These are phyloP conservation scores for Suncus etruscus DNA, from an alignment of 2,113 vertebrate genomes.

Conservation along the genomic window DNA sequence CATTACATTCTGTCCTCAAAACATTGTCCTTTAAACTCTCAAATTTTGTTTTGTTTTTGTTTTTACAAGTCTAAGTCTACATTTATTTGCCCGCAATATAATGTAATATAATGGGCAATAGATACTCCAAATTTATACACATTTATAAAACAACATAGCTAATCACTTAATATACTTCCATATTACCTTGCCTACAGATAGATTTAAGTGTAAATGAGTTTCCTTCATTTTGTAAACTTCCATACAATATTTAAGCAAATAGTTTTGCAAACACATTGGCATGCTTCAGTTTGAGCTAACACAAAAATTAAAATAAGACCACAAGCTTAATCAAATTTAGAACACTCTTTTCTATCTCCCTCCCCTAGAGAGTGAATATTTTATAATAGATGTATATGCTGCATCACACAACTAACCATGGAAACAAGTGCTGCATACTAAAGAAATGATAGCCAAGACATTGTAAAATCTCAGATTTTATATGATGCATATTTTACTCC, in stretches of 20 bases:
- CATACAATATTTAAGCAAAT: conserved; percentile 85
- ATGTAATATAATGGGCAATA: conserved; percentile 87
- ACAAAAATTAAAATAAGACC: conserved; percentile 75
- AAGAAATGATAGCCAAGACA: conserved; percentile 69
- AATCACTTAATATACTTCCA: conserved; percentile 85
- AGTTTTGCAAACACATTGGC: conserved; percentile 78
- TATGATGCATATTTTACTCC: neutral
- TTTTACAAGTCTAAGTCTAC: conserved; percentile 85
- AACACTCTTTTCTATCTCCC: conserved; percentile 68
- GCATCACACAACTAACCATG: conserved; percentile 65
- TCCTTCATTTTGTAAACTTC: conserved; percentile 84
- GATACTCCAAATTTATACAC: conserved; percentile 86
- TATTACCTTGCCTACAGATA: conserved; percentile 78
- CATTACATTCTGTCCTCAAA: neutral
- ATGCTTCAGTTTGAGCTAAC: conserved; percentile 85
- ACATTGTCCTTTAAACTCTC: neutral
- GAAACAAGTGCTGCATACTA: conserved; percentile 61
- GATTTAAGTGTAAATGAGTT: conserved; percentile 81
- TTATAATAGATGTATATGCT: conserved; percentile 67
- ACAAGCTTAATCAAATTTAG: conserved; percentile 74
- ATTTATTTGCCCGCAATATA: conserved; percentile 92
- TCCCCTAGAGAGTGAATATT: conserved; percentile 67
- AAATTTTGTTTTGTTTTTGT: too few relatives aligned
- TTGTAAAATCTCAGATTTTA: conserved; percentile 9
- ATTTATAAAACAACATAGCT: conserved; percentile 87